Evolutionary conservation across 2,888 invertebrate species (phyloP).

Genomic region (Diarsia dahlii): DNA sequence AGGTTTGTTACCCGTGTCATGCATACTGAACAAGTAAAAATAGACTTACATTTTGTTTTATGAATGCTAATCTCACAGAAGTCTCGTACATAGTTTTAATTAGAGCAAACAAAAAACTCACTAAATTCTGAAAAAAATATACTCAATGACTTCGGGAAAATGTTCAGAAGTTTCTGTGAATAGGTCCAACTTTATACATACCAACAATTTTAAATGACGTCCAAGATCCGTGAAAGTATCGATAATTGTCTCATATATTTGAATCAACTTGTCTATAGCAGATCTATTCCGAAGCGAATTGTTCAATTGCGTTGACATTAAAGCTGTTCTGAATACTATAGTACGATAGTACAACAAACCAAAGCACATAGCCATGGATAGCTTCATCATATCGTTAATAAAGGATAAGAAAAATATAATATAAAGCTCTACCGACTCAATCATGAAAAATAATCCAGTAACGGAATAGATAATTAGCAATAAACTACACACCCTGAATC

Average conservation of each 20-base stretch:
- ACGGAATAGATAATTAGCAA: neutral
- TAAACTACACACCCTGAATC: neutral
- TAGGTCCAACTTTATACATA: neutral
- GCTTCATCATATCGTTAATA: neutral
- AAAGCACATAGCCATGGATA: conserved; percentile 4
- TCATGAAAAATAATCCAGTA: neutral
- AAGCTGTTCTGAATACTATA: neutral
- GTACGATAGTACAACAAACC: conserved; percentile 12
- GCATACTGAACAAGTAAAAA: no score
- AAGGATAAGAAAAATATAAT: neutral
- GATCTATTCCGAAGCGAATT: neutral
- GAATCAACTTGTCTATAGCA: neutral
- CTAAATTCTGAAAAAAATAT: neutral
- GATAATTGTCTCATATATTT: conserved; percentile 17
- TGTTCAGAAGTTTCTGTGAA: no score
- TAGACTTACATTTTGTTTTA: conserved; percentile 6
- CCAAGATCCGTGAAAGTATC: neutral
- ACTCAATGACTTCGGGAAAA: neutral
- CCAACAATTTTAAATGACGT: neutral
- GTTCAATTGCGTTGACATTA: neutral
- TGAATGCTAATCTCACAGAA: neutral
- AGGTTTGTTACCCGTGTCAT: no score
- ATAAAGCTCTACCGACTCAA: neutral
- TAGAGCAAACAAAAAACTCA: neutral
- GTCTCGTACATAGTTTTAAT: neutral